These are phyloP conservation scores for Solenopsis fugax DNA, from an alignment of 1,140 invertebrate species.

Conservation along the genomic window DNA sequence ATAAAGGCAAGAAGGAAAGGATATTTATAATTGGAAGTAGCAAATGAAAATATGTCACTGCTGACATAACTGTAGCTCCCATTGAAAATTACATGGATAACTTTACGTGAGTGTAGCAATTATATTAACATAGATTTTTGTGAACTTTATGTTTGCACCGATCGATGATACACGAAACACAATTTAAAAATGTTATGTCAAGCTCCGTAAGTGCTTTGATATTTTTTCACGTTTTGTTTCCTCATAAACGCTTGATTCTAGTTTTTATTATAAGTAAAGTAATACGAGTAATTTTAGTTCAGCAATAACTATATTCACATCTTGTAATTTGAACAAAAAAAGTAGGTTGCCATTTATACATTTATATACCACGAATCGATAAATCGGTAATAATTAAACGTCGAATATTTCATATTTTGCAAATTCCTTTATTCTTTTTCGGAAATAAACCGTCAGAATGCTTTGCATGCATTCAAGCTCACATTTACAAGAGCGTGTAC, in stretches of 20 bases:
- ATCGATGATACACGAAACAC: background rate
- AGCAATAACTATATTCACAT: background rate
- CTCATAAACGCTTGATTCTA: background rate
- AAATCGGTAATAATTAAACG: background rate
- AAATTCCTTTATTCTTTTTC: background rate
- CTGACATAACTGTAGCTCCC: background rate
- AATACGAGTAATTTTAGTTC: background rate
- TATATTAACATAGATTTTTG: background rate
- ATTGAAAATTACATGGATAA: conserved; percentile 5
- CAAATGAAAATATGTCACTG: background rate
- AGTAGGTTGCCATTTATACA: background rate
- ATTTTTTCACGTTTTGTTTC: background rate
- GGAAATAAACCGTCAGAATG: background rate
- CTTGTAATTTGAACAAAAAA: background rate
- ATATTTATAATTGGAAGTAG: conserved; percentile 2
- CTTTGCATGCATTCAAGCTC: background rate
- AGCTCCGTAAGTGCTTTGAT: background rate
- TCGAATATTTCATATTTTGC: background rate
- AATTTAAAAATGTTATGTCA: background rate
- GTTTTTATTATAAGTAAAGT: background rate
- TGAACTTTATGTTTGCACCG: background rate
- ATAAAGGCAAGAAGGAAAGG: background rate
- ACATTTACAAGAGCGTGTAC: background rate
- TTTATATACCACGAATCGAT: background rate
- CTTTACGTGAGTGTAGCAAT: background rate